phyloP scores from a whole-genome alignment of 2,888 invertebrate genomes.

The Pyrocoelia pectoralis region DNA sequence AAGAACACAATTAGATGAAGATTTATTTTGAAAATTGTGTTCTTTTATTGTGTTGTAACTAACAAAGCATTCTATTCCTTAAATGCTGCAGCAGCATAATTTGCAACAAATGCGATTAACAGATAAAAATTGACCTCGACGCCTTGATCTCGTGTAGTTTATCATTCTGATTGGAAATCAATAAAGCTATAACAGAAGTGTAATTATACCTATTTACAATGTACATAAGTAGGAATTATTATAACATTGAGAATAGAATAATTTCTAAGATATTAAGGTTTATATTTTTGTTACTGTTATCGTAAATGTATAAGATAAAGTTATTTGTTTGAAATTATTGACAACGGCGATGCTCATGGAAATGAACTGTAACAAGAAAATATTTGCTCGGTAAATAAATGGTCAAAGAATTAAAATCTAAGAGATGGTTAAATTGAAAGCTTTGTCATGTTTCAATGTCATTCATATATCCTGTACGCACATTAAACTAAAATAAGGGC shows the following conservation, averaged over 20 bases:
- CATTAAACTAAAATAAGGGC: conserved; percentile 28
- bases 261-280: not conserved
- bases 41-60: no score
- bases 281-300: not conserved
- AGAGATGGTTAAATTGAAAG: not conserved
- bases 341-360: not conserved
- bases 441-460: conserved; percentile 15
- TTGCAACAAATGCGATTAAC: not conserved
- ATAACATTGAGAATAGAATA: not conserved
- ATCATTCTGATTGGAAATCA: not conserved
- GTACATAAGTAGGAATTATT: not conserved
- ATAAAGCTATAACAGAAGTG: not conserved
- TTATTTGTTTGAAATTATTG: conserved; percentile 10
- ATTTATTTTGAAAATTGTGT: no score
- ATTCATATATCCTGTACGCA: conserved; percentile 28
- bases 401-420: not conserved
- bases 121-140: not conserved
- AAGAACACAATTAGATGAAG: no score
- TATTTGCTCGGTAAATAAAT: not conserved
- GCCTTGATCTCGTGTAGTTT: not conserved
- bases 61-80: not conserved
- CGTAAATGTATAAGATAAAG: not conserved
- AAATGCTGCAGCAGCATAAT: not conserved
- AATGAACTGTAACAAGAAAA: conserved; percentile 9
- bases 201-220: not conserved